phyloP scores from a whole-genome alignment of 2,113 vertebrate species.

The Steatornis caripensis region DNA sequence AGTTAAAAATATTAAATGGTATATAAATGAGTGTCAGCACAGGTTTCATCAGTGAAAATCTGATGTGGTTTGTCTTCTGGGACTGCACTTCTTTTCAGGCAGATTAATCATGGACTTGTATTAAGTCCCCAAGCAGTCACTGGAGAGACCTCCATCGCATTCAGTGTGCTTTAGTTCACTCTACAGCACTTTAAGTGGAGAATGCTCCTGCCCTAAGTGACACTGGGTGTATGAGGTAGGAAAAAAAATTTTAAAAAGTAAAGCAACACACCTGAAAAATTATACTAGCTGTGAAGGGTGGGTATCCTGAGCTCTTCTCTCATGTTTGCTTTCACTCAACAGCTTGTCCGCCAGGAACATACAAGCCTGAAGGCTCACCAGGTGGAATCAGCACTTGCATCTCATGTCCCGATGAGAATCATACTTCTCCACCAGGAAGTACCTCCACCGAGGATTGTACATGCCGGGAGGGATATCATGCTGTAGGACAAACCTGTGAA shows the following conservation, averaged over 20 bases:
- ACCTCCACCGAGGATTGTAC: constrained; percentile 84
- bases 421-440: constrained; percentile 89
- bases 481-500: constrained; percentile 81
- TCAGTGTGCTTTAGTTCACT: background rate
- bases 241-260: background rate
- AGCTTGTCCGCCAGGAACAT: constrained; percentile 93
- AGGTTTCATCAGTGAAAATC: background rate
- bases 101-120: background rate
- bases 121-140: background rate
- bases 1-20: background rate
- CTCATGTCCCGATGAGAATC: constrained; percentile 82
- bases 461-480: constrained; percentile 84
- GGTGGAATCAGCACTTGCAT: constrained; percentile 88
- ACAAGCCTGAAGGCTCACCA: constrained; percentile 87
- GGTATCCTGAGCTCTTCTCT: background rate
- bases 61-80: background rate
- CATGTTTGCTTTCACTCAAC: background rate
- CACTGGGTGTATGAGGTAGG: background rate
- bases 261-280: background rate
- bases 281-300: background rate
- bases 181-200: background rate
- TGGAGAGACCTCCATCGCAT: background rate
- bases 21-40: background rate
- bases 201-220: background rate
- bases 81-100: background rate